These are phyloP conservation scores for Drosophila setifemur DNA, from an alignment of 1,140 invertebrate species.

Conservation along the genomic window DNA sequence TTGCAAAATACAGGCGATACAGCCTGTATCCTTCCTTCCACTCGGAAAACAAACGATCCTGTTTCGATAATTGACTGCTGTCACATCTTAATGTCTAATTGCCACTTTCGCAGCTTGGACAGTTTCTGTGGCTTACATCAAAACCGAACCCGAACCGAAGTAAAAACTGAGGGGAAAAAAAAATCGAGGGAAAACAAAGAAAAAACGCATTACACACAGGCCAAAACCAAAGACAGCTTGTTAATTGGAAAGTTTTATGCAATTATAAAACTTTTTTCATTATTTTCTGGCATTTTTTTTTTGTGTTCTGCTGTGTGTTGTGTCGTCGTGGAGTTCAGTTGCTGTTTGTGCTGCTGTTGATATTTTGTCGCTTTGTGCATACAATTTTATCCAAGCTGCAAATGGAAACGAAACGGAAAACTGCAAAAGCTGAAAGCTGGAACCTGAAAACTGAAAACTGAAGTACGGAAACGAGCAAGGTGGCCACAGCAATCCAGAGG, in stretches of 20 bases:
- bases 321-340: too few relatives aligned
- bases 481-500: conserved; percentile 31
- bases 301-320: conserved; percentile 22
- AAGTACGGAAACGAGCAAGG: conserved; percentile 13
- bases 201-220: conserved; percentile 30
- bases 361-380: conserved; percentile 66
- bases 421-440: conserved; percentile 5
- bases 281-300: conserved; percentile 65
- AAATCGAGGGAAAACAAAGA: neutral
- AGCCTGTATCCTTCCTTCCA: too few relatives aligned
- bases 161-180: neutral
- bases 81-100: conserved; percentile 55
- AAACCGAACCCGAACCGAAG: too few relatives aligned
- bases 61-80: conserved; percentile 50
- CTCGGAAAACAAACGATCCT: too few relatives aligned
- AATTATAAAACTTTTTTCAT: conserved; percentile 81
- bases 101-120: conserved; percentile 50
- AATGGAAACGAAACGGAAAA: conserved; percentile 34
- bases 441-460: too few relatives aligned
- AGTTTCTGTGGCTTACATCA: conserved; percentile 35
- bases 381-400: conserved; percentile 63
- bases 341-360: conserved; percentile 44
- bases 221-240: conserved; percentile 70
- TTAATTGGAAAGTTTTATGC: conserved; percentile 79
- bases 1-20: conserved; percentile 8